Evolutionary conservation across 2,797 vertebrate species (phyloP).

Genomic region (Pachyuromys duprasi): DNA sequence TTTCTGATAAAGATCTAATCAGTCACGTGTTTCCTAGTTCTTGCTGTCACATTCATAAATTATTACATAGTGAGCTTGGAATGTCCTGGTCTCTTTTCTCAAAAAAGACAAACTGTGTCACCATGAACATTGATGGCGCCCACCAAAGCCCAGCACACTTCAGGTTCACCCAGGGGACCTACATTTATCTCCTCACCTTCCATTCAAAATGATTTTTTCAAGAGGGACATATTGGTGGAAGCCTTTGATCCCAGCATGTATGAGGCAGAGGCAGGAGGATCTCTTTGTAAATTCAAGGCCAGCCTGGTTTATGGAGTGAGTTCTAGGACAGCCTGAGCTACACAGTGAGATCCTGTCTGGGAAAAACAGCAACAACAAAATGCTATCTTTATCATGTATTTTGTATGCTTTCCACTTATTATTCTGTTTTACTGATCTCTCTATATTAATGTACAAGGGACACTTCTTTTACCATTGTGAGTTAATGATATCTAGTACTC

Average conservation of each 20-base stretch:
- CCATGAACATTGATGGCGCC: background rate
- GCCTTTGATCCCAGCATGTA: background rate
- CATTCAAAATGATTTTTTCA: constrained; percentile 22
- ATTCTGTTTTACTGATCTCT: background rate
- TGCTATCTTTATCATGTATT: background rate
- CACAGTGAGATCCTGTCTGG: background rate
- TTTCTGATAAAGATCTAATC: constrained; percentile 11
- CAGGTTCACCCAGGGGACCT: background rate
- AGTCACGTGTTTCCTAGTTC: constrained; percentile 7
- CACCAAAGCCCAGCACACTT: background rate
- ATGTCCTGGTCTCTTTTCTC: background rate
- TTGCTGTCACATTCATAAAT: background rate
- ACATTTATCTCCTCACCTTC: background rate
- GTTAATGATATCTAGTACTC: background rate
- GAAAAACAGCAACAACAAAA: background rate
- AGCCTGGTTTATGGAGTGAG: background rate
- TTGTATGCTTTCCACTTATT: constrained; percentile 11
- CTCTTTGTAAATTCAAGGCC: background rate
- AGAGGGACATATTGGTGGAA: too few species aligned
- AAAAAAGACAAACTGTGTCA: background rate
- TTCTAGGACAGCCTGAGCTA: background rate
- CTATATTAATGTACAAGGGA: background rate
- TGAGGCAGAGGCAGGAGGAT: background rate
- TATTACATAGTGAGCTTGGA: background rate
- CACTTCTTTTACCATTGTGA: constrained; percentile 22